Evolutionary conservation across 2,797 vertebrate species (phyloP), one percentile per base, ranked within the genome.

Genomic region (Gymnocypris eckloni): DNA sequence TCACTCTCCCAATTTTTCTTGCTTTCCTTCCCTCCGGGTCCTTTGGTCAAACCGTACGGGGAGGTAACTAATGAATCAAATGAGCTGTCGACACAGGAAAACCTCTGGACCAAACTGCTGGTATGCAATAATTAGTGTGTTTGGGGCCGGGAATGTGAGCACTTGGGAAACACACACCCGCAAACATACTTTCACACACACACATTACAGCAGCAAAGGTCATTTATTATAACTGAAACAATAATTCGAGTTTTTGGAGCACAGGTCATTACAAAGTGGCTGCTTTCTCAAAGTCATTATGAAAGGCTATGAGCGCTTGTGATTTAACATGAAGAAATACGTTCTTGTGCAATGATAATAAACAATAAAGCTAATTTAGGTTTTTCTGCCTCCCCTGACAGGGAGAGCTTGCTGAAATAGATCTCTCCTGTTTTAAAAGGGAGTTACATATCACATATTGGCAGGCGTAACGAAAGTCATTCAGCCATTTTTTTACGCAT

Each of bases 51-150:
- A 91, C 61, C 87, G 87, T 87, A 89, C 82, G 70, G 93, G 82
- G 90, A 91, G 92, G 69, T 88, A 89, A 13, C 92, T 95, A 94
- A 94, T 95, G 94, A 95, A 95, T 93, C 91, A 93, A 92, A 94
- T 91, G 91, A 93, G 92, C 91, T 92, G 92, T 93, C 93, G 93
- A 92, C 93, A 92, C 89, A 91, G 86, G 87, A 88, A 91, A 89
- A 89, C 83, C 85, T 87, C 76, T 86, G 80, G 80, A 83, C 85
- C 78, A 71, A 84, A 82, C 87, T 83, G 83, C 88, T 69, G 86
- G 81, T 81, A 84, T 90, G 94, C 92, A 92, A 91, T 95, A 94
- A 95, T 94, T 93, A 95, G 93, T 90, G 89, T 91, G 93, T 94
- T 95, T 93, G 92, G 91, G 92, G 92, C 93, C 92, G 91, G 89